phyloP scores from a whole-genome alignment of 2,797 vertebrate species.

The Bradypodion pumilum region DNA sequence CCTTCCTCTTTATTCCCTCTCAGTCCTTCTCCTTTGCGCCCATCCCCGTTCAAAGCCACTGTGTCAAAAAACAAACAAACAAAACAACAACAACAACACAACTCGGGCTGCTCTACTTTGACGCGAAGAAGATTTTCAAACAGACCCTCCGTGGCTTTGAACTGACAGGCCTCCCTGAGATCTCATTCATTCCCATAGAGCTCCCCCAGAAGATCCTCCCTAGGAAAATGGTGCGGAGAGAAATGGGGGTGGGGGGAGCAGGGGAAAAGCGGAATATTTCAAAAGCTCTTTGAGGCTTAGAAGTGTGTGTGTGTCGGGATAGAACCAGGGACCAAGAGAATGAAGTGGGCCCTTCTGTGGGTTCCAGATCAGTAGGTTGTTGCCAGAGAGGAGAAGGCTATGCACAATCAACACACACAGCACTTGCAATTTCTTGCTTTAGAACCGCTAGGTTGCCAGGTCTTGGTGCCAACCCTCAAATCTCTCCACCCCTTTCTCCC shows the following conservation, averaged over 20 bases:
- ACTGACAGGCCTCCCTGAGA: constrained; percentile 78
- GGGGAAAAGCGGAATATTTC: constrained; percentile 44
- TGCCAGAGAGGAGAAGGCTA: neutral
- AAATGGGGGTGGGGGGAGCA: neutral
- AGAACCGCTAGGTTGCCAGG: no score
- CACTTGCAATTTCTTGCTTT: no score
- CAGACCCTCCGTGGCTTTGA: constrained; percentile 77
- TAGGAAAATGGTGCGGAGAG: constrained; percentile 7
- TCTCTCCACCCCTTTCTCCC: no score
- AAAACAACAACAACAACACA: no score
- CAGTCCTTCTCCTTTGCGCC: constrained; percentile 63
- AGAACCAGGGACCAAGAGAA: neutral
- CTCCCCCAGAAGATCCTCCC: constrained; percentile 64
- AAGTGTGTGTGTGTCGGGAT: neutral
- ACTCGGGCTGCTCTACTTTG: constrained; percentile 72
- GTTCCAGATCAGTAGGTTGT: no score
- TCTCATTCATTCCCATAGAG: constrained; percentile 71
- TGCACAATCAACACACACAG: no score
- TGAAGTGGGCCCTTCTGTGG: no score
- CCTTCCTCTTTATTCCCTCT: constrained; percentile 73
- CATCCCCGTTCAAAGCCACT: constrained; percentile 78
- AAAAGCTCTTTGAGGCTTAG: constrained; percentile 41
- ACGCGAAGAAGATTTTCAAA: constrained; percentile 80
- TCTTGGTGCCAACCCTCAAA: no score
- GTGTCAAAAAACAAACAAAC: constrained; percentile 79